phyloP scores from a whole-genome alignment of 2,888 invertebrate genomes.

The Eupithecia exiguata region DNA sequence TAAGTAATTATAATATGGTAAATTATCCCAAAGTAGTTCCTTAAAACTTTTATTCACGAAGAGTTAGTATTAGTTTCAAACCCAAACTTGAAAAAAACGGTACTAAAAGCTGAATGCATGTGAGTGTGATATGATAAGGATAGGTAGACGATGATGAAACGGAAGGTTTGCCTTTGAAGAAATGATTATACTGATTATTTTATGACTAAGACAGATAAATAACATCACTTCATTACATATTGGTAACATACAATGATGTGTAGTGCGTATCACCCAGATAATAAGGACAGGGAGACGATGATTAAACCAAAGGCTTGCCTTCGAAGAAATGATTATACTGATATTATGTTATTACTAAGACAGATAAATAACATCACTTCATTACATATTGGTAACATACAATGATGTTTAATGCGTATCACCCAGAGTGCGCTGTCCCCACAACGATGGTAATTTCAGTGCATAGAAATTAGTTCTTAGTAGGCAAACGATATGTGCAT shows the following conservation, averaged over 20 bases:
- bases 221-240: not conserved
- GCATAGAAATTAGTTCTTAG: slow-evolving; percentile 16
- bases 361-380: not conserved
- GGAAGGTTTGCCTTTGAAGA: not conserved
- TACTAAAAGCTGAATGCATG: no score
- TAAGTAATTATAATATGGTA: no score
- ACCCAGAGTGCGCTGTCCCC: slow-evolving; percentile 7
- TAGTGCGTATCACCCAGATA: not conserved
- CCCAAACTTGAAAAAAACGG: no score
- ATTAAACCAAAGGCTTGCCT: not conserved
- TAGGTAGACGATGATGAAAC: not conserved
- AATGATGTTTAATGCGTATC: slow-evolving; percentile 9
- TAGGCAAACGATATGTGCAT: slow-evolving; percentile 5
- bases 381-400: not conserved
- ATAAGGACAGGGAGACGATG: no score
- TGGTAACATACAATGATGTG: slow-evolving; percentile 5
- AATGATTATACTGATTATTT: not conserved
- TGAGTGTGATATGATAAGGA: no score
- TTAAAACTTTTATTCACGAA: no score
- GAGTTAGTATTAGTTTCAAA: no score
- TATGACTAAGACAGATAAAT: not conserved
- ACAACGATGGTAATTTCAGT: slow-evolving; percentile 13
- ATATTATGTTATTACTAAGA: not conserved
- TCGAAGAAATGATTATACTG: not conserved
- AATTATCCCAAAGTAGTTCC: no score